Percentiles rank a stretch among this genome's conserved stretches.
phyloP scores from a whole-genome alignment of 2,888 invertebrate genomes.

The Drosophila mercatorum region DNA sequence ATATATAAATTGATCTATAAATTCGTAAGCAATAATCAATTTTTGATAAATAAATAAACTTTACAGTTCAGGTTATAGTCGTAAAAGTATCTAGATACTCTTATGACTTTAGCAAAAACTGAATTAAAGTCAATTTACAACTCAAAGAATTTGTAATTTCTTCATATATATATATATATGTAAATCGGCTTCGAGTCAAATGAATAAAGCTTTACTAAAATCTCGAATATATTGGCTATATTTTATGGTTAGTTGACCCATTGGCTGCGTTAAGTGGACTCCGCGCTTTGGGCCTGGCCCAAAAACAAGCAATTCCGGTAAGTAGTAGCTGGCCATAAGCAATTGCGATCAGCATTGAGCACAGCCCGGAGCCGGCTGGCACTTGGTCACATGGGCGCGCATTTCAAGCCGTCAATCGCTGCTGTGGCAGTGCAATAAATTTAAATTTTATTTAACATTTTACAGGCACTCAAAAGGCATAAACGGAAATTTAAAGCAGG shows the following conservation, averaged over 20 bases:
- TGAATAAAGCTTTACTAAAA: background rate
- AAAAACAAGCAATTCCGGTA: constrained; percentile 21
- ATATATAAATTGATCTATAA: too few relatives aligned
- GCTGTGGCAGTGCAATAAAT: constrained; percentile 73
- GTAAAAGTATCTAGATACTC: too few relatives aligned
- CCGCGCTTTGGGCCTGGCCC: background rate
- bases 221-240: background rate
- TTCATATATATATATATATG: background rate
- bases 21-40: too few relatives aligned
- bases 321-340: constrained; percentile 61
- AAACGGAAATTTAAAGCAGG: constrained; percentile 78
- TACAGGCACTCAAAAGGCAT: constrained; percentile 80
- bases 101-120: background rate
- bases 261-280: background rate
- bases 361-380: constrained; percentile 19
- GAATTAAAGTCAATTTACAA: background rate
- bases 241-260: background rate
- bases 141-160: background rate
- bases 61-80: too few relatives aligned
- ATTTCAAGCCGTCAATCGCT: constrained; percentile 69
- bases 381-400: constrained; percentile 63
- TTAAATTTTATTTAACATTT: constrained; percentile 79
- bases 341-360: constrained; percentile 50
- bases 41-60: too few relatives aligned
- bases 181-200: too few relatives aligned